phyloP scores from a whole-genome alignment of 2,797 vertebrate species.

The Tachyglossus aculeatus region DNA sequence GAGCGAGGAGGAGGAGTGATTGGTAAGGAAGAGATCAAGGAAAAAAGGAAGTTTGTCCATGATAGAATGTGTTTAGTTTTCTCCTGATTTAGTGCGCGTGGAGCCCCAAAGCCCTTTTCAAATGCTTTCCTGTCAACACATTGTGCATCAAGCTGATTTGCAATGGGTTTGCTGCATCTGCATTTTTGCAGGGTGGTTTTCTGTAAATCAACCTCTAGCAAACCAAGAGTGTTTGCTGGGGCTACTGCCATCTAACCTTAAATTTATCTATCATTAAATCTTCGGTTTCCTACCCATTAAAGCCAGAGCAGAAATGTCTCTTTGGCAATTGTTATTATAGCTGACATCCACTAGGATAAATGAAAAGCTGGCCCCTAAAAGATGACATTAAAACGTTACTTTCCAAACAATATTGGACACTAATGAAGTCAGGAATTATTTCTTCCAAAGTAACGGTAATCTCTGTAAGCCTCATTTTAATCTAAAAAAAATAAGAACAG shows the following conservation, averaged over 20 bases:
- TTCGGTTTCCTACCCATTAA: neutral
- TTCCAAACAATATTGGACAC: constrained; percentile 37
- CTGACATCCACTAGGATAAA: constrained; percentile 19
- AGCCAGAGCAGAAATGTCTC: neutral
- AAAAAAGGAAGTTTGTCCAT: no score
- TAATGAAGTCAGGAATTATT: constrained; percentile 13
- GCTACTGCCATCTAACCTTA: no score
- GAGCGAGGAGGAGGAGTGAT: no score
- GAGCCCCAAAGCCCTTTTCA: no score
- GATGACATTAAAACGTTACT: constrained; percentile 32
- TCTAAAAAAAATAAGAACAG: constrained; percentile 9
- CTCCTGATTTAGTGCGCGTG: no score
- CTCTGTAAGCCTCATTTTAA: constrained; percentile 9
- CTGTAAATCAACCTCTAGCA: neutral
- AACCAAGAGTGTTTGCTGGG: no score
- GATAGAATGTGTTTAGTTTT: no score
- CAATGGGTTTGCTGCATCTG: neutral
- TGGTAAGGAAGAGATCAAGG: no score
- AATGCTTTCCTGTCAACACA: no score
- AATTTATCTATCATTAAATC: neutral
- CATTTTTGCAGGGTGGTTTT: neutral
- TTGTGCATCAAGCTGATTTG: no score
- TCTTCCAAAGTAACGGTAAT: constrained; percentile 43
- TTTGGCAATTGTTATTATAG: neutral
- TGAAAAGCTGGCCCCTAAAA: constrained; percentile 26